Percentiles rank a stretch among this genome's conserved stretches.
phyloP scores from a whole-genome alignment of 2,113 vertebrate genomes.

The Delphinapterus leucas region DNA sequence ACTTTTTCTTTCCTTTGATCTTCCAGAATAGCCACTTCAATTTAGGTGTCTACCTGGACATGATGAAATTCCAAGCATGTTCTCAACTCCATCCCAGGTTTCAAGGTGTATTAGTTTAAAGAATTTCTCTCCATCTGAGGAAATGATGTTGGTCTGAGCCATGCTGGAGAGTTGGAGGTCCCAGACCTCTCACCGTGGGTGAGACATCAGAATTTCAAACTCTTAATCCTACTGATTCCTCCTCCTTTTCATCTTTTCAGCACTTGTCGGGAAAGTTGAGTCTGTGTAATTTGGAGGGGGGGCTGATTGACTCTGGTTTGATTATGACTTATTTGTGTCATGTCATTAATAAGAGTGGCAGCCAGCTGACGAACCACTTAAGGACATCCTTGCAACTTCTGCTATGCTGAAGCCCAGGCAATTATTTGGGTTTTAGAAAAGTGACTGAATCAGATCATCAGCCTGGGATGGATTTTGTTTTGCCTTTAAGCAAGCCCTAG shows the following conservation, averaged over 20 bases:
- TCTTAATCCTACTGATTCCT: conserved; percentile 66
- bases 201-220: conserved; percentile 59
- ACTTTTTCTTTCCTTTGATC: conserved; percentile 46
- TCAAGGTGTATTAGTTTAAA: conserved; percentile 64
- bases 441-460: conserved; percentile 3
- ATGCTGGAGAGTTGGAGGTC: not conserved
- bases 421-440: conserved; percentile 41
- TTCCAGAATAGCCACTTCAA: conserved; percentile 38
- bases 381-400: not conserved
- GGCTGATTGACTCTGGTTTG: conserved; percentile 22
- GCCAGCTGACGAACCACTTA: not conserved
- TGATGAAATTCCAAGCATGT: conserved; percentile 61
- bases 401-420: not conserved
- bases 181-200: not conserved
- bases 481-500: conserved; percentile 39
- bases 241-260: conserved; percentile 56
- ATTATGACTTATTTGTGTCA: conserved; percentile 49
- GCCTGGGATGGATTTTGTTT: conserved; percentile 34
- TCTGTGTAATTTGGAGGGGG: conserved; percentile 28
- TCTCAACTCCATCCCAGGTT: conserved; percentile 48
- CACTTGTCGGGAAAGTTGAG: conserved; percentile 25
- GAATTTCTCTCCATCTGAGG: conserved; percentile 31
- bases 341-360: conserved; percentile 53
- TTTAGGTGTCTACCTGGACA: conserved; percentile 25
- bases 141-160: conserved; percentile 29